These are phyloP conservation scores for Polydesmus complanatus DNA, from an alignment of 2,888 invertebrate species.

Conservation along the genomic window DNA sequence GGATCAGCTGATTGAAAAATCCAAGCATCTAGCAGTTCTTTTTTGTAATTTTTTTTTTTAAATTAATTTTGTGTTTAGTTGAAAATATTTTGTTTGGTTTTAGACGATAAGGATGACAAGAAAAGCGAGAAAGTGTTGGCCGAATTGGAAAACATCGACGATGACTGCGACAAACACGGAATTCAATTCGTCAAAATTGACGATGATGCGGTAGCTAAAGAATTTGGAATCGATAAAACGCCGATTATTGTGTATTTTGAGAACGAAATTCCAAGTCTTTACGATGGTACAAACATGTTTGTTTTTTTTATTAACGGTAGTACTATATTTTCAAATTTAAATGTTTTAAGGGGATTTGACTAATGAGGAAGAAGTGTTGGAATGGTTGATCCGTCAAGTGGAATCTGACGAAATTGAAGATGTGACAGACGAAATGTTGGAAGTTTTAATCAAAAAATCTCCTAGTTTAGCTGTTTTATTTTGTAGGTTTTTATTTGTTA, in stretches of 20 bases:
- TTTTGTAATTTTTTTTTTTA: slow-evolving; percentile 21
- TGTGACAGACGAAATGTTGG: slow-evolving; percentile 22
- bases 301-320: background rate
- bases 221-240: slow-evolving; percentile 24
- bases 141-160: slow-evolving; percentile 82
- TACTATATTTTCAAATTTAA: background rate
- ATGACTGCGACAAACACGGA: slow-evolving; percentile 81
- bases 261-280: slow-evolving; percentile 24
- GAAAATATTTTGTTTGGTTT: slow-evolving; percentile 28
- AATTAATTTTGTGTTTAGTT: slow-evolving; percentile 4
- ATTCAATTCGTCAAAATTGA: slow-evolving; percentile 85
- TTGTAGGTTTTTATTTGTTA: slow-evolving; percentile 21
- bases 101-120: slow-evolving; percentile 82
- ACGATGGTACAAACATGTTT: no score
- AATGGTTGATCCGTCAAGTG: slow-evolving; percentile 23
- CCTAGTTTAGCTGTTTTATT: slow-evolving; percentile 23
- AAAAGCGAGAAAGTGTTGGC: slow-evolving; percentile 60
- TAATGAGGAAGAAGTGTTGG: slow-evolving; percentile 22
- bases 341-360: slow-evolving; percentile 21
- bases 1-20: slow-evolving; percentile 21
- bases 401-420: slow-evolving; percentile 25
- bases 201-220: slow-evolving; percentile 42
- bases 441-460: slow-evolving; percentile 21
- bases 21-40: slow-evolving; percentile 23
- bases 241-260: slow-evolving; percentile 25